A percentile compares a stretch with the other conserved stretches of the same genome.
Conservation (phyloP, 2,888 invertebrate genomes). For the Cryptus armator region DNA sequence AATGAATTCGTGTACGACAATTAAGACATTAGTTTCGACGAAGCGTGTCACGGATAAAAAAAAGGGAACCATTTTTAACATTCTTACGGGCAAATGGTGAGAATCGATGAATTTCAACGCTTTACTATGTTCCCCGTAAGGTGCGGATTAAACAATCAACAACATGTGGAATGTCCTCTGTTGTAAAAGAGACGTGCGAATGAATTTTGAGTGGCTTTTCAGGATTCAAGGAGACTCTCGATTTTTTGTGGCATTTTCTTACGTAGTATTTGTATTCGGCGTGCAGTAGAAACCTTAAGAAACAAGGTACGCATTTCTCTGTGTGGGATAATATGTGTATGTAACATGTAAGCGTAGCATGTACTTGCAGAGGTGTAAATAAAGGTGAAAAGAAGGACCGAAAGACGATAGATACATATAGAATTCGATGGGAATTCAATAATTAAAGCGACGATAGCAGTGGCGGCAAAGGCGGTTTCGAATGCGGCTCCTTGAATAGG, state of each 20-base stretch:
- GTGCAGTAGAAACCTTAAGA: background rate
- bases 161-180: background rate
- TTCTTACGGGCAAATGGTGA: too few species aligned
- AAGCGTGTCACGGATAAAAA: too few species aligned
- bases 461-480: slow-evolving; percentile 33
- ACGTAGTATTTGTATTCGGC: background rate
- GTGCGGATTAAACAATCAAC: too few species aligned
- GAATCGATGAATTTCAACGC: too few species aligned
- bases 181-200: background rate
- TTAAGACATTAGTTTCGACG: too few species aligned
- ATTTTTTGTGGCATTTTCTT: background rate
- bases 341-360: background rate
- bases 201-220: background rate
- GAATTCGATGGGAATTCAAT: slow-evolving; percentile 63
- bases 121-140: too few species aligned
- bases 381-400: slow-evolving; percentile 7
- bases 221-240: background rate
- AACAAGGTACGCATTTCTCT: background rate
- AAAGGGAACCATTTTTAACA: too few species aligned
- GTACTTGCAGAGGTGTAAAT: background rate
- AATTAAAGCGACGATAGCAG: slow-evolving; percentile 55
- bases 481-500: slow-evolving; percentile 54
- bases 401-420: slow-evolving; percentile 44
- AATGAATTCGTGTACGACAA: too few species aligned
- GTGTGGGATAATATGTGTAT: background rate